These are phyloP conservation scores for Numida meleagris DNA, from an alignment of 2,113 vertebrate genomes.

Conservation along the genomic window DNA sequence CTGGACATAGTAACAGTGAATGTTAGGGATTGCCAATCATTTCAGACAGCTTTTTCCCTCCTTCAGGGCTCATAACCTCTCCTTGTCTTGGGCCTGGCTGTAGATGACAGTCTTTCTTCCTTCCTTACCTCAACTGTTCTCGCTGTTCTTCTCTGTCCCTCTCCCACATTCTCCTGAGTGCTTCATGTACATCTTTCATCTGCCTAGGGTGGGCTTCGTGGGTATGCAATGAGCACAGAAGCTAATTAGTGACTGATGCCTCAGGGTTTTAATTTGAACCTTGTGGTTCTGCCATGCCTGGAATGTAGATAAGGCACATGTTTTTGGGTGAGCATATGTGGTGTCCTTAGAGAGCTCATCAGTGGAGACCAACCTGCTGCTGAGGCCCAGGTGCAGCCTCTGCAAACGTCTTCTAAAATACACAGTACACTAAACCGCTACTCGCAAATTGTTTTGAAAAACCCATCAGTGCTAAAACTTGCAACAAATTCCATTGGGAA, in stretches of 20 bases:
- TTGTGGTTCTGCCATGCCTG: background rate
- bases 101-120: background rate
- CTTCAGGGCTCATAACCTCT: background rate
- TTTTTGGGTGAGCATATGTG: background rate
- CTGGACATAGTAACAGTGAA: background rate
- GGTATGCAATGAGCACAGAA: background rate
- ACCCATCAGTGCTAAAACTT: background rate
- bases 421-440: background rate
- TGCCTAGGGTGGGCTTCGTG: background rate
- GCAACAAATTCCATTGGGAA: background rate
- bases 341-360: background rate
- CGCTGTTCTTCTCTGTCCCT: background rate
- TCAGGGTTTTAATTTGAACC: background rate
- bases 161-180: background rate
- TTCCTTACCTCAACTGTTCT: background rate
- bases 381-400: background rate
- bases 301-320: background rate
- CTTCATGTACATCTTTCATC: background rate
- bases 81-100: background rate
- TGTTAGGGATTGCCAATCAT: background rate
- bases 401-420: background rate
- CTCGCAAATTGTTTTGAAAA: background rate
- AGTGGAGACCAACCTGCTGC: background rate
- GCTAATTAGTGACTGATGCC: background rate
- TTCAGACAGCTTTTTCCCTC: background rate